Conservation (phyloP, 2,797 vertebrate genomes). For the Notoglanidium macrostoma region DNA sequence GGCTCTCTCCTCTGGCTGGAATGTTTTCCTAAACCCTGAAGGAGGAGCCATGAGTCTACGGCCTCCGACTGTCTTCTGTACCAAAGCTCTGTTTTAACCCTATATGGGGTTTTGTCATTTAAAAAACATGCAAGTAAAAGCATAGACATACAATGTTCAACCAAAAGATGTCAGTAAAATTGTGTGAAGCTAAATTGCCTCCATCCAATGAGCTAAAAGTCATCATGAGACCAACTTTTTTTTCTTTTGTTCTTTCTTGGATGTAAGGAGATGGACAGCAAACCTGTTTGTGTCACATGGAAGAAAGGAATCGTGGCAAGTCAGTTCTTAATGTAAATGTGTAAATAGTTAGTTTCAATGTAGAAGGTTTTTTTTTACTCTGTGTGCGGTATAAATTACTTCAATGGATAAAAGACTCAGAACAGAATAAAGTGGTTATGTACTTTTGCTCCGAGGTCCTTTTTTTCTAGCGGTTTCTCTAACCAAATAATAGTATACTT, state of each 20-base stretch:
- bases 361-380: not conserved
- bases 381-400: not conserved
- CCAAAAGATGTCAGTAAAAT: not conserved
- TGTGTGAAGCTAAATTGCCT: not conserved
- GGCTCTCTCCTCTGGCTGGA: conserved; percentile 73
- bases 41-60: conserved; percentile 74
- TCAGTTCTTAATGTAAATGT: not conserved
- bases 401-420: not conserved
- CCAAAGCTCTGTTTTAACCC: conserved; percentile 50
- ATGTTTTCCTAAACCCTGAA: conserved; percentile 80
- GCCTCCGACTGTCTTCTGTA: conserved; percentile 58
- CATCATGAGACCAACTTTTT: not conserved
- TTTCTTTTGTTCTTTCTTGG: not conserved
- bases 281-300: too few species aligned
- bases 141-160: not conserved
- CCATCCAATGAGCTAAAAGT: not conserved
- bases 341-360: not conserved
- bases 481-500: not conserved
- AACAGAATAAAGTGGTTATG: not conserved
- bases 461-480: not conserved
- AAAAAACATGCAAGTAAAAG: not conserved
- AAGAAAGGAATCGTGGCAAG: not conserved
- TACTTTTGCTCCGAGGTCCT: not conserved
- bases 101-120: not conserved
- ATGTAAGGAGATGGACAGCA: not conserved